Conservation (phyloP, 1,140 invertebrate genomes). For the Papilio dardanus region DNA sequence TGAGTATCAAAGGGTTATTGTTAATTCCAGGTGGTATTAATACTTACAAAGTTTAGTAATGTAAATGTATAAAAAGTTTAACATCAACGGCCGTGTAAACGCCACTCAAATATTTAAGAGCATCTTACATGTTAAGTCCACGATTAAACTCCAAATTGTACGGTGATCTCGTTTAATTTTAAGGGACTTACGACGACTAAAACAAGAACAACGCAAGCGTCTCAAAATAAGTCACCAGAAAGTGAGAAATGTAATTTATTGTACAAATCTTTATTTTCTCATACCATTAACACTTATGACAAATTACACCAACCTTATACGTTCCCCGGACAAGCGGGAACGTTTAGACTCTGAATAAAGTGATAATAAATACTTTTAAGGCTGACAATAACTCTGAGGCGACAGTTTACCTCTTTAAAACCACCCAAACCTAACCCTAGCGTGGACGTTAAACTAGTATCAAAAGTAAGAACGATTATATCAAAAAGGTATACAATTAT, state of each 20-base stretch:
- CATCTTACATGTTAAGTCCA: too few species aligned
- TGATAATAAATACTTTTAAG: constrained; percentile 32
- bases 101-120: too few species aligned
- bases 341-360: constrained; percentile 20
- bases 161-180: too few species aligned
- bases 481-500: constrained; percentile 73
- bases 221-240: background rate
- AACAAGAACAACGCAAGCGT: background rate
- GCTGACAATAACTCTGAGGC: constrained; percentile 10
- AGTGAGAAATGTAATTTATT: background rate
- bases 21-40: too few species aligned
- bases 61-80: too few species aligned
- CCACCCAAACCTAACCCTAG: constrained; percentile 39
- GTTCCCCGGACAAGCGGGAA: constrained; percentile 1
- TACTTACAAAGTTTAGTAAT: too few species aligned
- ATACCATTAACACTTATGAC: constrained; percentile 23
- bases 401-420: constrained; percentile 26
- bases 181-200: too few species aligned
- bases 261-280: constrained; percentile 3
- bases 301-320: background rate
- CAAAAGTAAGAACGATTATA: constrained; percentile 59
- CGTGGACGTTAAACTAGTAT: constrained; percentile 62
- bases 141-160: too few species aligned
- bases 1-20: background rate
- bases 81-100: too few species aligned